Evolutionary conservation across 1,140 invertebrate species (phyloP).

Genomic region (Pogonomyrmex californicus): DNA sequence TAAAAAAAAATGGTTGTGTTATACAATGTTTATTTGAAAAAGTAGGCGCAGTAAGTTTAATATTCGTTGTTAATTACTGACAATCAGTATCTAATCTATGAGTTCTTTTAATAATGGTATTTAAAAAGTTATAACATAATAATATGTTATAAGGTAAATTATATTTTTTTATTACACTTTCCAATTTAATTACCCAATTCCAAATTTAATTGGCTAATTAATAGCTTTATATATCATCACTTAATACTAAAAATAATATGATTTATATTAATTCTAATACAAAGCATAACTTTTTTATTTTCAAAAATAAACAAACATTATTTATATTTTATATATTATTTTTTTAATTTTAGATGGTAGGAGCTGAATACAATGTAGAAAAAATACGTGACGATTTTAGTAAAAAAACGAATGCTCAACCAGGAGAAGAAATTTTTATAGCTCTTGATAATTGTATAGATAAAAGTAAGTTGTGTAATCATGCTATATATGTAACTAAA

Average conservation of each 20-base stretch:
- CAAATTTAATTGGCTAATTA: neutral
- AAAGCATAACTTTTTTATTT: neutral
- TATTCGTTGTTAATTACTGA: neutral
- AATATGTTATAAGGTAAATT: no score
- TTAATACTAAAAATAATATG: neutral
- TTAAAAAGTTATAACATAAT: no score
- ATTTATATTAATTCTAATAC: neutral
- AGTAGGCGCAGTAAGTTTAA: neutral
- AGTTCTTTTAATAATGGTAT: neutral
- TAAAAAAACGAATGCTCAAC: neutral
- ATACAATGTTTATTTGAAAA: neutral
- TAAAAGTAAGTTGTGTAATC: conserved; percentile 6
- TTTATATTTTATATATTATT: neutral
- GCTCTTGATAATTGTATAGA: conserved; percentile 2
- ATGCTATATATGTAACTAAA: neutral
- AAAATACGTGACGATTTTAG: neutral
- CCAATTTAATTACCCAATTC: neutral
- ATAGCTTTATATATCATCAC: neutral
- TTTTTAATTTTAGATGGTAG: conserved; percentile 14
- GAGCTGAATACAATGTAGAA: conserved; percentile 6
- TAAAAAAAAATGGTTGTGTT: conserved; percentile 5
- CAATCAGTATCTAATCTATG: neutral
- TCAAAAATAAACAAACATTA: neutral
- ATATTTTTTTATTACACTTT: neutral
- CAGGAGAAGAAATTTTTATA: neutral